Evolutionary conservation across 2,113 vertebrate species (phyloP).

Genomic region (Opisthocomus hoazin): DNA sequence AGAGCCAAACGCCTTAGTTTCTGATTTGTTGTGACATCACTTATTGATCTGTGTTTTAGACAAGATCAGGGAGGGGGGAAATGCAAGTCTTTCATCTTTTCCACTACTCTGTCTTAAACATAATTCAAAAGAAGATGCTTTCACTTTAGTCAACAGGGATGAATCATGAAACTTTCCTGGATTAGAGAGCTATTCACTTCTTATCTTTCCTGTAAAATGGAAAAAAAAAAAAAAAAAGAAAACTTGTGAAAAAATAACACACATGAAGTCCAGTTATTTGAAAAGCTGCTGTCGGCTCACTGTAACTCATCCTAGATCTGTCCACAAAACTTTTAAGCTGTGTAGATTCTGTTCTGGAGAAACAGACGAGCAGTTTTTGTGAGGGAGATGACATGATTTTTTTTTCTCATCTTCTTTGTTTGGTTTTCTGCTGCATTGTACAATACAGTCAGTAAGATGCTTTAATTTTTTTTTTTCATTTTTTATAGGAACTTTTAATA

Average conservation of each 20-base stretch:
- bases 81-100: slow-evolving; percentile 11
- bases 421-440: neutral
- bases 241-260: neutral
- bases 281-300: neutral
- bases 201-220: neutral
- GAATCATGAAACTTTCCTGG: slow-evolving; percentile 27
- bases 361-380: neutral
- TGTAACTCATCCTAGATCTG: neutral
- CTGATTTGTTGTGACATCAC: slow-evolving; percentile 22
- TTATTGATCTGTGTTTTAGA: slow-evolving; percentile 51
- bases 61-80: slow-evolving; percentile 1
- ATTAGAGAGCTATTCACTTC: slow-evolving; percentile 27
- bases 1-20: neutral
- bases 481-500: neutral
- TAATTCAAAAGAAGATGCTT: slow-evolving; percentile 33
- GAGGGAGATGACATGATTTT: neutral
- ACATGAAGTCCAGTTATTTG: neutral
- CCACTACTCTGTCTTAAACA: neutral
- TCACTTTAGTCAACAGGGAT: slow-evolving; percentile 28
- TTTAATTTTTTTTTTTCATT: neutral
- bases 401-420: neutral
- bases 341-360: neutral
- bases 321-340: neutral
- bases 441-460: neutral
- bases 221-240: neutral